Evolutionary conservation across 2,888 invertebrate species (phyloP).

Genomic region (Heliconius cydno): DNA sequence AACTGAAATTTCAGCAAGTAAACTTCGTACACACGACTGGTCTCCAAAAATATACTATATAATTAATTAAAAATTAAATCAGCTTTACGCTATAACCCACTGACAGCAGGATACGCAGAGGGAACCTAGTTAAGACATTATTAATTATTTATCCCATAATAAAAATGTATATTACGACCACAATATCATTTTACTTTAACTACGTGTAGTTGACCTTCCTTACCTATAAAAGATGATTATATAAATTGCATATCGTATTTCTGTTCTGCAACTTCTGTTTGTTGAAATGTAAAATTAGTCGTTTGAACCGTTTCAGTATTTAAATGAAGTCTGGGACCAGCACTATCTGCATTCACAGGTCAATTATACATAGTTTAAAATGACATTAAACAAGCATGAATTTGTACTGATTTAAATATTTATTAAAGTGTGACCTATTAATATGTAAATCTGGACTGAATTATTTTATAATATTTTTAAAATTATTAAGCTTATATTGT

Average conservation of each 20-base stretch:
- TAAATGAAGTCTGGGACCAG: conserved; percentile 19
- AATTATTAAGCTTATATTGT: no score
- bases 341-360: not conserved
- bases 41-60: no score
- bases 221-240: no score
- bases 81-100: not conserved
- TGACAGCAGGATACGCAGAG: no score
- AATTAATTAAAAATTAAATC: no score
- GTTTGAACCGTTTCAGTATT: conserved; percentile 7
- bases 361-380: not conserved
- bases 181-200: no score
- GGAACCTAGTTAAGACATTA: no score
- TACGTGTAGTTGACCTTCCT: no score
- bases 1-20: conserved; percentile 2
- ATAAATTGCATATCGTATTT: not conserved
- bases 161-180: no score
- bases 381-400: not conserved
- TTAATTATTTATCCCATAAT: no score
- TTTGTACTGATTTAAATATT: not conserved
- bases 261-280: not conserved
- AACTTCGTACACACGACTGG: not conserved
- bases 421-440: not conserved
- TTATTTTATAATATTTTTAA: no score
- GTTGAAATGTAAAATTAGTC: conserved; percentile 15
- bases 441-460: not conserved